These are phyloP conservation scores for Tiphia femorata DNA, from an alignment of 2,888 invertebrate genomes.

Conservation along the genomic window DNA sequence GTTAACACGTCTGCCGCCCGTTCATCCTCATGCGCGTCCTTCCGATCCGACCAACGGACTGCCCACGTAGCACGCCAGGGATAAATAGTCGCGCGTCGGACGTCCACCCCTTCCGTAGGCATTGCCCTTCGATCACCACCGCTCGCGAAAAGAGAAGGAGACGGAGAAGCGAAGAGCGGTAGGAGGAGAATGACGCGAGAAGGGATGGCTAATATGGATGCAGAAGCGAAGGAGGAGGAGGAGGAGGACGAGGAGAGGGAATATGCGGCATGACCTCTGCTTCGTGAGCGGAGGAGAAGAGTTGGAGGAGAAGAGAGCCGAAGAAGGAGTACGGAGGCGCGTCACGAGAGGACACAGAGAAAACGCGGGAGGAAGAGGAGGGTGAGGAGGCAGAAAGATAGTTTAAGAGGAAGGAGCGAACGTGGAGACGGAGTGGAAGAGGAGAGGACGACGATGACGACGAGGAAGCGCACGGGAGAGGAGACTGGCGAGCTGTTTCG, in stretches of 20 bases:
- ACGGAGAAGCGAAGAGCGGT: constrained; percentile 11
- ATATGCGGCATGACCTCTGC: constrained; percentile 37
- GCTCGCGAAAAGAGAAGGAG: too few relatives aligned
- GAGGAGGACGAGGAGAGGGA: constrained; percentile 35
- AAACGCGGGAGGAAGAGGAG: constrained; percentile 12
- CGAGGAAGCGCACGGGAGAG: constrained; percentile 18
- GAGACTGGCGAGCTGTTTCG: constrained; percentile 8
- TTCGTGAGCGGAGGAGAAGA: constrained; percentile 8
- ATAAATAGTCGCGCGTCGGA: constrained; percentile 42
- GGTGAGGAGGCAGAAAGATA: neutral
- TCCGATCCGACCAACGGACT: constrained; percentile 17
- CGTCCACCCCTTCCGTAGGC: constrained; percentile 36
- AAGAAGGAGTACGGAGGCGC: constrained; percentile 16
- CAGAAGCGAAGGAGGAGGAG: neutral
- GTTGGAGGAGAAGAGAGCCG: constrained; percentile 20
- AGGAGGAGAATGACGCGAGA: constrained; percentile 23
- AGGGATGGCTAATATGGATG: constrained; percentile 22
- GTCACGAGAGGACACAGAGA: constrained; percentile 14
- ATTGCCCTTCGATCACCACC: constrained; percentile 42
- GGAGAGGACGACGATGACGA: constrained; percentile 7
- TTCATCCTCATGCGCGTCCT: constrained; percentile 14
- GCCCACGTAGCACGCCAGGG: constrained; percentile 36
- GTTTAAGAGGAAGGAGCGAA: constrained; percentile 18
- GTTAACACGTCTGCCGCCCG: neutral
- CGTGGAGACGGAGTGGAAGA: constrained; percentile 19